Percentiles rank a stretch among this genome's conserved stretches.
phyloP scores from a whole-genome alignment of 2,888 invertebrate species.

The Spatulosminthurus flaviceps region DNA sequence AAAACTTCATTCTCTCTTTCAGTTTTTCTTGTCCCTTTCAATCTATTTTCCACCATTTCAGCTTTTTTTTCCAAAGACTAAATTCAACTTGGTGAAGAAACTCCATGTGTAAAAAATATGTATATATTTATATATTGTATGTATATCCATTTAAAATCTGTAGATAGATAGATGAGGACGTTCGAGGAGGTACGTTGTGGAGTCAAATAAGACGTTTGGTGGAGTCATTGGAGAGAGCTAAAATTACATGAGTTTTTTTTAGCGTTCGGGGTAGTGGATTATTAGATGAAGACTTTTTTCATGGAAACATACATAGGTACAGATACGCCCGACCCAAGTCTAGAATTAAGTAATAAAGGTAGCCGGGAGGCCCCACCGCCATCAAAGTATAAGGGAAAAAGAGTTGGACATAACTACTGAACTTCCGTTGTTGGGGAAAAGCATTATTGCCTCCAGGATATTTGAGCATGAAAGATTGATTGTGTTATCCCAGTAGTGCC shows the following conservation, averaged over 20 bases:
- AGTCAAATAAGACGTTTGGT: too few relatives aligned
- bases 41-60: neutral
- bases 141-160: too few relatives aligned
- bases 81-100: too few relatives aligned
- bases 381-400: neutral
- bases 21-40: neutral
- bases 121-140: too few relatives aligned
- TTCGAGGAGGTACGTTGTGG: too few relatives aligned
- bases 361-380: conserved; percentile 20
- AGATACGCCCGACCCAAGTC: neutral
- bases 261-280: neutral
- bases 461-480: conserved; percentile 29
- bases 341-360: conserved; percentile 30
- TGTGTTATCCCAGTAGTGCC: conserved; percentile 9
- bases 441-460: conserved; percentile 20
- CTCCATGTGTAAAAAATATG: too few relatives aligned
- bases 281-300: neutral
- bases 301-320: neutral
- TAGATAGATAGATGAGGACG: too few relatives aligned
- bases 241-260: neutral
- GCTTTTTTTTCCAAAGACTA: too few relatives aligned
- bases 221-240: neutral
- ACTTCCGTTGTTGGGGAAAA: conserved; percentile 35
- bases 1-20: neutral
- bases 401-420: neutral